These are phyloP conservation scores for Thera obeliscata DNA, from an alignment of 2,888 invertebrate genomes.

Conservation along the genomic window DNA sequence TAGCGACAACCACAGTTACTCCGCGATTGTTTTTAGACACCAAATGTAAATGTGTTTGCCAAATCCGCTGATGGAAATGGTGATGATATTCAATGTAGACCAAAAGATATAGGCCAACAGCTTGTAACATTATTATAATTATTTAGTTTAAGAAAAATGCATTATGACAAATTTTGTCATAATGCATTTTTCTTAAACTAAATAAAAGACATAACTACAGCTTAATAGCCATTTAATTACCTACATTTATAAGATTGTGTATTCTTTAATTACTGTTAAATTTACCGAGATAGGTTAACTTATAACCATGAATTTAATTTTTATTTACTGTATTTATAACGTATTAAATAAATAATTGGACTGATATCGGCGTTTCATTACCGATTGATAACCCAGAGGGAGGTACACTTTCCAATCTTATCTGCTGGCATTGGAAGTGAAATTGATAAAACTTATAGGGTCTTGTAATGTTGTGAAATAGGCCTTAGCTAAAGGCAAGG, in stretches of 20 bases:
- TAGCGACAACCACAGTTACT: background rate
- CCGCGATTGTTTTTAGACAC: slow-evolving; percentile 6
- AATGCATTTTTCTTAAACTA: too few species aligned
- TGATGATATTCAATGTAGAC: too few species aligned
- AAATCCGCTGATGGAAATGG: too few species aligned
- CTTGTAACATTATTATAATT: too few species aligned
- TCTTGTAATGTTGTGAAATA: slow-evolving; percentile 20
- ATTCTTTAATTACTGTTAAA: background rate
- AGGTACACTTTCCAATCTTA: slow-evolving; percentile 37
- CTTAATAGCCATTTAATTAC: too few species aligned
- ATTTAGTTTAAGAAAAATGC: too few species aligned
- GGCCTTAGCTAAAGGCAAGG: slow-evolving; percentile 15
- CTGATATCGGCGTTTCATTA: slow-evolving; percentile 53
- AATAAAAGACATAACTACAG: too few species aligned
- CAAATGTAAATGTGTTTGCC: background rate
- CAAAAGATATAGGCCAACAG: too few species aligned
- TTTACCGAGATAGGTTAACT: background rate
- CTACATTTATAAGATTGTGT: background rate
- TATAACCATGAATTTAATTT: slow-evolving; percentile 31
- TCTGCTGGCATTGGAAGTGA: slow-evolving; percentile 38
- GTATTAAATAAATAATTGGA: slow-evolving; percentile 54
- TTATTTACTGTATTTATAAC: slow-evolving; percentile 48
- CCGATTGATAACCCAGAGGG: slow-evolving; percentile 35
- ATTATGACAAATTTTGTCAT: too few species aligned
- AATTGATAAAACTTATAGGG: slow-evolving; percentile 23